Evolutionary conservation across 2,797 vertebrate species (phyloP).

Genomic region (Fundulus diaphanus): DNA sequence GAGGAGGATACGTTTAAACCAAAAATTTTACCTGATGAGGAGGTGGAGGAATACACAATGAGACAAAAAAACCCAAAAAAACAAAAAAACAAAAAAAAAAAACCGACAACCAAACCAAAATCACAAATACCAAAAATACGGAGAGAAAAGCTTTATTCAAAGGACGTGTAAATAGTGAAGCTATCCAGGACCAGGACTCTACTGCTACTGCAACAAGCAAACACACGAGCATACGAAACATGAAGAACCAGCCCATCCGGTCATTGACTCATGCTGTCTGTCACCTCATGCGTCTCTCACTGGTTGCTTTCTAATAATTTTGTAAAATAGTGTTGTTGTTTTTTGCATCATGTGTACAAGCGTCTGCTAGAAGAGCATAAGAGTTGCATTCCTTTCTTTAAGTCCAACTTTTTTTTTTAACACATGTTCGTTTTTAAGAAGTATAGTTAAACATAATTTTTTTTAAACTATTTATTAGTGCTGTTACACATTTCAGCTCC

Average conservation of each 20-base stretch:
- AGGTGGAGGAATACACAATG: constrained; percentile 76
- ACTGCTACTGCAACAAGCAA: constrained; percentile 38
- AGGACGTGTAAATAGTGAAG: constrained; percentile 90
- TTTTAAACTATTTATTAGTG: constrained; percentile 70
- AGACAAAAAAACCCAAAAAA: constrained; percentile 60
- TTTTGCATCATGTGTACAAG: constrained; percentile 42
- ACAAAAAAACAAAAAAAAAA: constrained; percentile 41
- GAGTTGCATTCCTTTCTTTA: constrained; percentile 32
- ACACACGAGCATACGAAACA: constrained; percentile 35
- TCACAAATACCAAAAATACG: constrained; percentile 89
- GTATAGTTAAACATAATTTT: constrained; percentile 19
- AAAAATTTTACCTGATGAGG: constrained; percentile 80
- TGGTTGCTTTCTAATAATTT: constrained; percentile 49
- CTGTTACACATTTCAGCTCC: constrained; percentile 47
- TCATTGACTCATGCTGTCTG: constrained; percentile 61
- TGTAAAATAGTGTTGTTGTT: constrained; percentile 58
- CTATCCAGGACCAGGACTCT: constrained; percentile 82
- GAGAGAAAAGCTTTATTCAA: constrained; percentile 95
- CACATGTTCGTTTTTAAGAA: constrained; percentile 34
- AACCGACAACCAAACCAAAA: constrained; percentile 83
- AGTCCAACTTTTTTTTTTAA: constrained; percentile 18
- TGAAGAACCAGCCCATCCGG: constrained; percentile 53
- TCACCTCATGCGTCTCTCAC: constrained; percentile 51
- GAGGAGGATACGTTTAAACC: constrained; percentile 80
- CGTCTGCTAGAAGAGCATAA: constrained; percentile 51